These are phyloP conservation scores for Leptinotarsa tumamoca DNA, from an alignment of 2,888 invertebrate genomes.

Conservation along the genomic window DNA sequence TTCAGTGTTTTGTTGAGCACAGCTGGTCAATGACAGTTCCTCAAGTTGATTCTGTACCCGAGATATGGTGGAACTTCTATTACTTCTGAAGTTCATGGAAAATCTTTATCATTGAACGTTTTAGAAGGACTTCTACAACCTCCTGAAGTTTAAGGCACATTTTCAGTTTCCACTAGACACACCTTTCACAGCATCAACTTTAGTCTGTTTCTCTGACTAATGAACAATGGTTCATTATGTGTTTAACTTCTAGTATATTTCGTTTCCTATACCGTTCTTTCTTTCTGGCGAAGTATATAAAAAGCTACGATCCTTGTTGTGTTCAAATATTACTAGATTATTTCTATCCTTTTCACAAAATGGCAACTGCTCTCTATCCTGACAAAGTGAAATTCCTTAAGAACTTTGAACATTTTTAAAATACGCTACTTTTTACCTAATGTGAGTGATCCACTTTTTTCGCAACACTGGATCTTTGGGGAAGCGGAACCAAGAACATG, in stretches of 20 bases:
- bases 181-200: background rate
- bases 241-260: background rate
- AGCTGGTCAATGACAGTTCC: background rate
- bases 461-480: background rate
- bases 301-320: background rate
- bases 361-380: slow-evolving; percentile 1
- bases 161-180: background rate
- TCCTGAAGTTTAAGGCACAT: background rate
- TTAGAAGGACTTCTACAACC: too few species aligned
- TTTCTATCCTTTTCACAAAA: background rate
- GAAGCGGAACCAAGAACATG: background rate
- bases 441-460: slow-evolving; percentile 1
- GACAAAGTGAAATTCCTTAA: background rate
- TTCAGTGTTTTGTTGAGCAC: background rate
- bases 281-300: slow-evolving; percentile 2
- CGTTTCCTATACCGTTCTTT: slow-evolving; percentile 4
- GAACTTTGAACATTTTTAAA: background rate
- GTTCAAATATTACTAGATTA: background rate
- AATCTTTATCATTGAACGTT: too few species aligned
- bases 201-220: background rate
- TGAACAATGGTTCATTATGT: background rate
- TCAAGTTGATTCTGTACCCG: background rate
- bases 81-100: background rate
- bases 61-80: background rate
- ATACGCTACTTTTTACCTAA: background rate